Conservation (phyloP, 2,888 invertebrate species). For the Cephus runcator region DNA sequence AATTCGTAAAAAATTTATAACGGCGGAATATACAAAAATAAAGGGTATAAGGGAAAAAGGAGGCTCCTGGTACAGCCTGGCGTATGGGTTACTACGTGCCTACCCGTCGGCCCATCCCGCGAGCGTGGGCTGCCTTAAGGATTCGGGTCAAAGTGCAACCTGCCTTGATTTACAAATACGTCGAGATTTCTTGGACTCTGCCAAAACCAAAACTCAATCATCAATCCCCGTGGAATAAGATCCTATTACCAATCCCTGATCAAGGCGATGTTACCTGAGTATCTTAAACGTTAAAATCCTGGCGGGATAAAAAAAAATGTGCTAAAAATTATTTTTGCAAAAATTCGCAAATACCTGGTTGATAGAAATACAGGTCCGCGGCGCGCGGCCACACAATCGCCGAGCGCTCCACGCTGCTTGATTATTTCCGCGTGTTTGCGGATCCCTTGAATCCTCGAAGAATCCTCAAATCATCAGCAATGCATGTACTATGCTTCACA, state of each 20-base stretch:
- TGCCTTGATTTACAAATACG: slow-evolving; percentile 59
- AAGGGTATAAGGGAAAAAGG: slow-evolving; percentile 9
- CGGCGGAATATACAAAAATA: neutral
- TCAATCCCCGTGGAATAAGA: neutral
- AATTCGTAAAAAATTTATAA: neutral
- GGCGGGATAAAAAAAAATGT: neutral
- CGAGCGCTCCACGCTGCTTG: slow-evolving; percentile 63
- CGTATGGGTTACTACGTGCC: slow-evolving; percentile 56
- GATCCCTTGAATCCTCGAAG: slow-evolving; percentile 48
- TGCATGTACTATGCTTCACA: slow-evolving; percentile 19
- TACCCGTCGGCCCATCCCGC: slow-evolving; percentile 48
- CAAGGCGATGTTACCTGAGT: neutral
- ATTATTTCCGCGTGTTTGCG: slow-evolving; percentile 59
- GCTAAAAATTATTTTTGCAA: neutral
- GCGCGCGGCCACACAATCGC: slow-evolving; percentile 63
- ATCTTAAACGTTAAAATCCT: too few species aligned
- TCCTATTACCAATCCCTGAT: neutral
- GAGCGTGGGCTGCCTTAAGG: slow-evolving; percentile 51
- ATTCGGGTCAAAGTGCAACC: slow-evolving; percentile 60
- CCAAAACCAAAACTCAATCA: slow-evolving; percentile 59
- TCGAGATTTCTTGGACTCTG: slow-evolving; percentile 48
- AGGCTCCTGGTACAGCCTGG: slow-evolving; percentile 45
- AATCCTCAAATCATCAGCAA: slow-evolving; percentile 22
- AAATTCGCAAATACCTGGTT: slow-evolving; percentile 50
- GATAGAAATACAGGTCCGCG: slow-evolving; percentile 61